Conservation (phyloP, 92 coral and sea anemone species). For the Meandrina meandrites region DNA sequence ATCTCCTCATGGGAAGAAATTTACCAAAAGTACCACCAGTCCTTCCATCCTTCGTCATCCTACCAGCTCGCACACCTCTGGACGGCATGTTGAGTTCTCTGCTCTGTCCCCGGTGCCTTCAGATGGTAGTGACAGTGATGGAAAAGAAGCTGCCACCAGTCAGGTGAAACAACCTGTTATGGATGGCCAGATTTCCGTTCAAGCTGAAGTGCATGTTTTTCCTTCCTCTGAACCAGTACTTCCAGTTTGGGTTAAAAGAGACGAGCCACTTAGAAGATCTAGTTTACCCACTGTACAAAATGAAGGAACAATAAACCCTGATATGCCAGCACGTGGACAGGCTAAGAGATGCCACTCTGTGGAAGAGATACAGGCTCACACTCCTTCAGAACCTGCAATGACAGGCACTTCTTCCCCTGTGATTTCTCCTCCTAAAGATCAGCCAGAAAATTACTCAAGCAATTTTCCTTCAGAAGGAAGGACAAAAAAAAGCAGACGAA, state of each 20-base stretch:
- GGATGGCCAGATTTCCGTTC: conserved; percentile 5
- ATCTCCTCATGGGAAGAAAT: conserved; percentile 66
- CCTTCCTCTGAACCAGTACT: conserved; percentile 30
- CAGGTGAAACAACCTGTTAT: conserved; percentile 20
- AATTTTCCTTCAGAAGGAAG: background rate
- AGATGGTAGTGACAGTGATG: conserved; percentile 87
- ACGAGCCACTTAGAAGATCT: conserved; percentile 19
- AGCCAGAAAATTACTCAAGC: background rate
- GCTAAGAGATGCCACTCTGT: background rate
- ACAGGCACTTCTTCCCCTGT: background rate
- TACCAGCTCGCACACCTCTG: conserved; percentile 65
- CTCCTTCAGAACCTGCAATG: background rate
- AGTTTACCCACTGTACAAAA: conserved; percentile 8
- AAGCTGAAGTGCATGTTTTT: conserved; percentile 26
- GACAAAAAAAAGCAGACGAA: background rate
- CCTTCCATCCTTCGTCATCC: conserved; percentile 79
- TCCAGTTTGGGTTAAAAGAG: conserved; percentile 42
- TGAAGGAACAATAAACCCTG: background rate
- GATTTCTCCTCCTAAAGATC: background rate
- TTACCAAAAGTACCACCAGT: conserved; percentile 69
- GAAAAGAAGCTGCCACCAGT: conserved; percentile 10
- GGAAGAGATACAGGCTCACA: conserved; percentile 24
- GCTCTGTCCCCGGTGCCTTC: conserved; percentile 97
- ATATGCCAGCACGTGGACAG: background rate
- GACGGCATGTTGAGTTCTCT: conserved; percentile 95